Conservation (phyloP, 2,113 vertebrate genomes). For the Numenius arquata region DNA sequence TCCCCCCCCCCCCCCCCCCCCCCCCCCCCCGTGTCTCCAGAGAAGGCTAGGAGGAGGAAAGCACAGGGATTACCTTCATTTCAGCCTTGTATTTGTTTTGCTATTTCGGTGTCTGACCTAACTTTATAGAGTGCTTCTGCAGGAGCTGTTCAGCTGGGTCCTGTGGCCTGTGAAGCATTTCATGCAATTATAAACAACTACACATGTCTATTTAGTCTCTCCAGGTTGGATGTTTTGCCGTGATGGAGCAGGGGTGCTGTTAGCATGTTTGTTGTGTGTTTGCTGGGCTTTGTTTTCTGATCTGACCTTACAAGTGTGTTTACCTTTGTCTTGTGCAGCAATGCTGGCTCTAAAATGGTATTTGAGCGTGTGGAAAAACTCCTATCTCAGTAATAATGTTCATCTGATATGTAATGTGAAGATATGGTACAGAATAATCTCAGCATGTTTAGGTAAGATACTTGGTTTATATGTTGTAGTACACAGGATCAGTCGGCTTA, state of each 20-base stretch:
- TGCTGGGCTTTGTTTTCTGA: neutral
- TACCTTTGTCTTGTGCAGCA: neutral
- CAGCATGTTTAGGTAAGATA: neutral
- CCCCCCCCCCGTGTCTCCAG: rapidly evolving
- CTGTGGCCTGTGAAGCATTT: neutral
- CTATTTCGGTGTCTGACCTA: neutral
- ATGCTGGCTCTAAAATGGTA: neutral
- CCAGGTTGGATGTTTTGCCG: neutral
- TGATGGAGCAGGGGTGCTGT: neutral
- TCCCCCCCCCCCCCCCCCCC: rapidly evolving
- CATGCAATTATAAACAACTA: rapidly evolving
- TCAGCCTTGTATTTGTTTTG: neutral
- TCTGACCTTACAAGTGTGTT: neutral
- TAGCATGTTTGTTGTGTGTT: neutral
- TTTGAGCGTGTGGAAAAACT: neutral
- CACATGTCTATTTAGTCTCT: neutral
- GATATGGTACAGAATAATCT: neutral
- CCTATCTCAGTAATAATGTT: neutral
- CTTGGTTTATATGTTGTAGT: neutral
- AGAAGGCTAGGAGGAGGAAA: neutral
- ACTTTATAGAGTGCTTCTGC: neutral
- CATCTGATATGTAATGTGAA: neutral
- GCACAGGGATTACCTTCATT: neutral
- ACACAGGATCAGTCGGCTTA: neutral
- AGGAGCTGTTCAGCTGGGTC: neutral